Evolutionary conservation across 2,888 invertebrate species (phyloP), one percentile per base, ranked within the genome.

Genomic region (Pristionchus maxplancki): DNA sequence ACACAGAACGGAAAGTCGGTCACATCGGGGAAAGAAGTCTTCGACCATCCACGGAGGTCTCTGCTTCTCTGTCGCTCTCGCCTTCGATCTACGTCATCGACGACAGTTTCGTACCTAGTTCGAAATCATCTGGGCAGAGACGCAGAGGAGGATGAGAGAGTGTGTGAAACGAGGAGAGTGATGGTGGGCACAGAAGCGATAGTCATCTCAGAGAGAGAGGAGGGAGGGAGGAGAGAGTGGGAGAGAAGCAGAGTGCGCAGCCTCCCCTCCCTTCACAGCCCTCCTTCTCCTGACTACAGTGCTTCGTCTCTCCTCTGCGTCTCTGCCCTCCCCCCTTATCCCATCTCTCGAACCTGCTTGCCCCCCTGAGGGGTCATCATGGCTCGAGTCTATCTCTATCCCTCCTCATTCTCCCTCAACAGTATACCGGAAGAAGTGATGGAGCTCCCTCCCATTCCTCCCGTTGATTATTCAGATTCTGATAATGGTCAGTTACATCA

Each of bases 341-440:
- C 48, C 48, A 13, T 48, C 44, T 48, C 48, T 82, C n/a, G 40
- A 82, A 82, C 81, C 81, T 50, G 48, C 48, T 50, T 28, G n/a
- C 81, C 50, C 81, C 78, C 48, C 48, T 48, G 81, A 88, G 62
- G 88, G 89, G 87, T 37, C 58, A 37, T 86, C 89, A 50, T 81
- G 81, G 48, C 48, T 48, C 48, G 40, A 74, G 37, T 24, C 64
- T 40, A 48, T 82, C 31, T 53, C 37, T 40, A 90, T 71, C 89
- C 90, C 83, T 92, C 92, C 88, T 92, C 92, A 44, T 93, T 91
- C 90, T 92, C 92, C 9, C 89, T 93, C 67, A 93, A 93, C 90
- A 92, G 92, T 74, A 93, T 93, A 78, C 93, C 92, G 40, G 93
- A 93, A 87, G 92, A 93, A n/a, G n/a, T n/a, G 88, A 90, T 90